phyloP scores from a whole-genome alignment of 2,113 vertebrate species.

The Gymnorhina tibicen region DNA sequence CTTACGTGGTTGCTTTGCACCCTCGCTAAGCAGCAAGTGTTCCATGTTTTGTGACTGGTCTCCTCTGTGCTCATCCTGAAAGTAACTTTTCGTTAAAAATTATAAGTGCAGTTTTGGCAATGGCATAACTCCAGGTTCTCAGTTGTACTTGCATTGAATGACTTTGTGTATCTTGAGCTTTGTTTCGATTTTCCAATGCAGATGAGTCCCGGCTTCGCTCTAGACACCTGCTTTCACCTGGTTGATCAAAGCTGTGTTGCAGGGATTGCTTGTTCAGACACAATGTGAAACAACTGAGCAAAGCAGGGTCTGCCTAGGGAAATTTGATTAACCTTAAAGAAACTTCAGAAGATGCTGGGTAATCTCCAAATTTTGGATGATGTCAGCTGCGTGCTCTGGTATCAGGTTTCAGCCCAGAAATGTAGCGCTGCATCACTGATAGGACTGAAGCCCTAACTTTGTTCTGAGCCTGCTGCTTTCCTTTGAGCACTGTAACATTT shows the following conservation, averaged over 20 bases:
- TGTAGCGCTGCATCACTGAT: background rate
- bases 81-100: background rate
- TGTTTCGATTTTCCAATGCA: background rate
- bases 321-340: background rate
- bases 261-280: background rate
- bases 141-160: background rate
- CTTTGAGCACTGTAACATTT: background rate
- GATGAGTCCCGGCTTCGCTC: background rate
- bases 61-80: background rate
- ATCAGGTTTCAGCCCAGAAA: background rate
- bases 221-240: background rate
- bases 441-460: background rate
- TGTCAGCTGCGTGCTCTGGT: background rate
- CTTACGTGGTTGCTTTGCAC: background rate
- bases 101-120: background rate
- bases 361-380: background rate
- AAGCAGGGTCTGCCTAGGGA: background rate
- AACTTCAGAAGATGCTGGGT: background rate
- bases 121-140: background rate
- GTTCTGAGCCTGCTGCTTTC: background rate
- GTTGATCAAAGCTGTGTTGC: background rate
- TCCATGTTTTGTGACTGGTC: background rate
- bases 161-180: background rate
- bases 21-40: background rate
- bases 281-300: background rate